A percentile compares a stretch with the other conserved stretches of the same genome.
phyloP scores from a whole-genome alignment of 2,888 invertebrate genomes.

The Sinhomidia bicolor region DNA sequence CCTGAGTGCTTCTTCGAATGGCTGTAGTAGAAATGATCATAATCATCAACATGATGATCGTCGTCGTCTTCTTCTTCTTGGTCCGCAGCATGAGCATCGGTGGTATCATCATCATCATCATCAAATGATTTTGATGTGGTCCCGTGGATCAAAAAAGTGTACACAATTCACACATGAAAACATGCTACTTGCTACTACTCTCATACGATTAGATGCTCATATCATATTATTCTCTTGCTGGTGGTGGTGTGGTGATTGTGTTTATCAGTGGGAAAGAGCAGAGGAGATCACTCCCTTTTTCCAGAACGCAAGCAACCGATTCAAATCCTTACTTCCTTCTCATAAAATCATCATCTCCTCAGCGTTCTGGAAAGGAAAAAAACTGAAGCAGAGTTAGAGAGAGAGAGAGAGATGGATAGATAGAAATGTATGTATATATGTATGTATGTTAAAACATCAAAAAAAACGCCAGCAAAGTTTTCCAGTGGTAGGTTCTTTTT shows the following conservation, averaged over 20 bases:
- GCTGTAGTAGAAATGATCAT: conserved; percentile 46
- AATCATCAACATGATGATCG: conserved; percentile 46
- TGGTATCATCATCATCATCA: conserved; percentile 44
- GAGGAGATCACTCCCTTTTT: conserved; percentile 26
- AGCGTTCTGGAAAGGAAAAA: conserved; percentile 46
- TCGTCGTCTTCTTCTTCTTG: no score
- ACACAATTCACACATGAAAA: conserved; percentile 34
- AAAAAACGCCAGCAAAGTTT: no score
- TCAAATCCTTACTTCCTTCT: conserved; percentile 72
- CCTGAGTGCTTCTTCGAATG: conserved; percentile 53
- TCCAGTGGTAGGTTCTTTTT: no score
- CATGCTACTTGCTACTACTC: no score
- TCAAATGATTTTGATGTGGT: conserved; percentile 70
- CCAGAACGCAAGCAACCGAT: conserved; percentile 55
- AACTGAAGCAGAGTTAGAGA: conserved; percentile 42
- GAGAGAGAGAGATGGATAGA: conserved; percentile 13
- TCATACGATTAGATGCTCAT: conserved; percentile 33
- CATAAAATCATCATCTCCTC: conserved; percentile 66
- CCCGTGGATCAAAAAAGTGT: conserved; percentile 53
- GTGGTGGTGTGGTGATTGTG: no score
- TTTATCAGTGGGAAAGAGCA: not conserved
- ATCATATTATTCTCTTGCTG: conserved; percentile 35
- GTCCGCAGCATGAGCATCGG: no score
- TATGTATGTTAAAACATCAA: no score
- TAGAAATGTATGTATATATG: not conserved